phyloP scores from a whole-genome alignment of 2,113 vertebrate species.

The Psettodes erumei region DNA sequence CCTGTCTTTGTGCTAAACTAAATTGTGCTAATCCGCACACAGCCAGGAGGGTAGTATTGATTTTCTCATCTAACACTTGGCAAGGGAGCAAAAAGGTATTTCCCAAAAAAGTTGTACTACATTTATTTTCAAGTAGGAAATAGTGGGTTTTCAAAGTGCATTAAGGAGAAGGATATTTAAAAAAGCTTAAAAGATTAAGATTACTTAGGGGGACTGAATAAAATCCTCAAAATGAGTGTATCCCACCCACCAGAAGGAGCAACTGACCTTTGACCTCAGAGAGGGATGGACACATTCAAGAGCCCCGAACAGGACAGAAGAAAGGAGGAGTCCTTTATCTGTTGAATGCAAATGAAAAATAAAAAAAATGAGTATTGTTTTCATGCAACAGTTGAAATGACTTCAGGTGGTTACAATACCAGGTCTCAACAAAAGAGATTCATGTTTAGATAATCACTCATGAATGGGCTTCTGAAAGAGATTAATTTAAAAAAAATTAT shows the following conservation, averaged over 20 bases:
- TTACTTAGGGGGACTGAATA: neutral
- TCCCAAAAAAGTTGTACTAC: neutral
- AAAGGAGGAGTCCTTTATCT: neutral
- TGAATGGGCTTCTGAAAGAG: no score
- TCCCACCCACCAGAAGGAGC: neutral
- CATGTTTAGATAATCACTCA: neutral
- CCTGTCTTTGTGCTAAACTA: neutral
- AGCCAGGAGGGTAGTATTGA: neutral
- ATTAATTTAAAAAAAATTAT: neutral
- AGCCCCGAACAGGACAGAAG: neutral
- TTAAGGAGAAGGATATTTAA: neutral
- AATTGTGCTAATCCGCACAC: neutral
- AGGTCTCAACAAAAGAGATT: neutral
- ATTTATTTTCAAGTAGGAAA: neutral
- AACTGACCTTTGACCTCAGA: slow-evolving; percentile 1
- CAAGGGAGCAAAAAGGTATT: neutral
- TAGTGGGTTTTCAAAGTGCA: neutral
- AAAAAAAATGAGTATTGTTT: neutral
- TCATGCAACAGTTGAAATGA: neutral
- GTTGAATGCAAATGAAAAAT: neutral
- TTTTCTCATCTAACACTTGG: neutral
- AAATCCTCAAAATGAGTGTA: neutral
- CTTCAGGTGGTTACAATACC: neutral
- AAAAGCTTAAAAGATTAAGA: neutral
- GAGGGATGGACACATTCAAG: neutral